Evolutionary conservation across 2,797 vertebrate species (phyloP).

Genomic region (Heterohyrax brucei): DNA sequence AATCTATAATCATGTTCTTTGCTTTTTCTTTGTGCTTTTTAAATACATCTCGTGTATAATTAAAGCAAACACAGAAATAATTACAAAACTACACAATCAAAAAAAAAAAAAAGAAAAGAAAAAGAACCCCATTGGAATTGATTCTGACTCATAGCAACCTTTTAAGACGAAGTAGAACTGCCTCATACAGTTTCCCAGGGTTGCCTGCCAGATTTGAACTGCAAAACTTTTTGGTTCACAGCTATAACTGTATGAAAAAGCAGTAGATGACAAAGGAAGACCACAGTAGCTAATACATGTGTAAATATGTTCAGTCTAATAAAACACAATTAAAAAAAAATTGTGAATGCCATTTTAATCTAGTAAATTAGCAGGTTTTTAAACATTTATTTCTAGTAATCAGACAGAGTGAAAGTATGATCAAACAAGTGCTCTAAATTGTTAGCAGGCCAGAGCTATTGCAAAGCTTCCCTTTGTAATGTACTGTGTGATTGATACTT

Average conservation of each 20-base stretch:
- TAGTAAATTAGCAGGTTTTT: not conserved
- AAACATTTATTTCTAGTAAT: slow-evolving; percentile 15
- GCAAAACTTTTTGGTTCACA: too few species aligned
- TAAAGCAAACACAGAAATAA: slow-evolving; percentile 18
- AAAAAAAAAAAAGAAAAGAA: too few species aligned
- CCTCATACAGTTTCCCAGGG: too few species aligned
- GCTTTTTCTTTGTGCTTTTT: not conserved
- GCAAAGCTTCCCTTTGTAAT: not conserved
- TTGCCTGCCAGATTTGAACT: too few species aligned
- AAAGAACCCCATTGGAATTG: too few species aligned
- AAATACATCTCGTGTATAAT: not conserved
- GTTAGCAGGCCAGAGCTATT: not conserved
- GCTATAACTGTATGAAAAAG: not conserved
- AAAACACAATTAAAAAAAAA: slow-evolving; percentile 18
- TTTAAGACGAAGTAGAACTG: too few species aligned
- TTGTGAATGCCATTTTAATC: not conserved
- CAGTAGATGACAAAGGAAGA: not conserved
- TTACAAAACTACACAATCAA: not conserved
- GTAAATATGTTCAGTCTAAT: not conserved
- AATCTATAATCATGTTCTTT: not conserved
- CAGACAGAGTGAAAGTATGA: not conserved
- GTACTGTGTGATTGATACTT: slow-evolving; percentile 9
- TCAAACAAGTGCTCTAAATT: not conserved
- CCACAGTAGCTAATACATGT: not conserved
- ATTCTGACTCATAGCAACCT: too few species aligned